Evolutionary conservation across 92 coral and sea anemone genomes (phyloP), one percentile per base, ranked within the genome.

Genomic region (Phenganax stokvisi): DNA sequence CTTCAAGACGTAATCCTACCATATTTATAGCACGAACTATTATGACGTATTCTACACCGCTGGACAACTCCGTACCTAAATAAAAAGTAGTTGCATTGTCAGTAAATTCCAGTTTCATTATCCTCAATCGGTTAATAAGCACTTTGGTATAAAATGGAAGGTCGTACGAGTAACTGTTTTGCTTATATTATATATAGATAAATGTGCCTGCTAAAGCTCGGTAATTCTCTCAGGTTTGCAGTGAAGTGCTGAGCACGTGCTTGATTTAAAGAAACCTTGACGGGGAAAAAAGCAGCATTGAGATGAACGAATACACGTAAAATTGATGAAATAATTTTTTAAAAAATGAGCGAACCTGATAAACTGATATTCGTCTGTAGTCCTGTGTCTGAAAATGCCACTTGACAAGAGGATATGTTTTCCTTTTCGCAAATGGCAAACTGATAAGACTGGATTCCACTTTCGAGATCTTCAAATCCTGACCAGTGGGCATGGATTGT

Each of bases 361-460:
- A 88, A 57, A 82, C 91, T 86, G 6, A 88, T 61, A 7, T 86
- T 65, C 10, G 87, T 85, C 27, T 79, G 75, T 12, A 47, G 53
- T 2, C 93, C 96, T 51, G 80, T 79, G 31, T 90, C 84, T 10
- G 87, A 86, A 62, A 77, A 93, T 58, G 86, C 84, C 55, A 84
- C 73, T 6, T 84, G 12, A 53, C 96, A 92, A 7, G 80, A 56
- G 8, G 84, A 31, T 72, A 3, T 54, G 28, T 30, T 16, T 51
- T 66, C 74, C 63, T 89, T 77, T 30, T 87, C 80, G 83, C 97
- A 92, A 56, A 92, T 64, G 12, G 90, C 87, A 91, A 93, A 92
- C 68, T 87, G 86, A 80, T 84, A 92, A 13, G 83, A 89, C 29
- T 72, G 63, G 16, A 92, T 76, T 11, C 81, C 85, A 74, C 96